phyloP scores from a whole-genome alignment of 2,888 invertebrate species.

The Watsonalla binaria region DNA sequence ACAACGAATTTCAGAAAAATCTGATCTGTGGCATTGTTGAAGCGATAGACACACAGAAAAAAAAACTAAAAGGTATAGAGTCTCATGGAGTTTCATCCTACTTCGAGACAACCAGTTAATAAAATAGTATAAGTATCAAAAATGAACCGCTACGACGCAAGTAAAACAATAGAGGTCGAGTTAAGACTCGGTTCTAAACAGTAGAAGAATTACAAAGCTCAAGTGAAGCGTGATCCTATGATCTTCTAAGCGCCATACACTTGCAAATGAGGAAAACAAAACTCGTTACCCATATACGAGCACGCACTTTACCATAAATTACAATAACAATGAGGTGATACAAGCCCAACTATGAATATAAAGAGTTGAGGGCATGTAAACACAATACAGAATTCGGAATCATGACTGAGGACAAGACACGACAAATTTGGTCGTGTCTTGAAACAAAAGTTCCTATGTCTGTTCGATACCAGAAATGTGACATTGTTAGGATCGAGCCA shows the following conservation, averaged over 20 bases:
- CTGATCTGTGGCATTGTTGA: too few species aligned
- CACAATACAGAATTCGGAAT: constrained; percentile 17
- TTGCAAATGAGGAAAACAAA: constrained; percentile 31
- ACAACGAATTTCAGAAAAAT: too few species aligned
- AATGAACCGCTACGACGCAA: neutral
- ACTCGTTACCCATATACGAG: constrained; percentile 22
- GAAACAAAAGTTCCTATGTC: neutral
- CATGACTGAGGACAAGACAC: neutral
- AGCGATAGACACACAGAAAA: too few species aligned
- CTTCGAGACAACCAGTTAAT: neutral
- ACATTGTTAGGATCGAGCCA: neutral
- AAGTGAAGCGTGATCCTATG: constrained; percentile 1
- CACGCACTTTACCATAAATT: constrained; percentile 51
- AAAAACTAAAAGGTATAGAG: too few species aligned
- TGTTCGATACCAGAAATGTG: neutral
- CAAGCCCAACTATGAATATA: constrained; percentile 21
- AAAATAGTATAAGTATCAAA: neutral
- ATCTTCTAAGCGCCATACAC: constrained; percentile 9
- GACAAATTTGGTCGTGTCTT: neutral
- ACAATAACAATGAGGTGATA: constrained; percentile 41
- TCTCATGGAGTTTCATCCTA: too few species aligned
- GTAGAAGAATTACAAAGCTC: constrained; percentile 4
- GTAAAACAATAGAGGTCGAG: neutral
- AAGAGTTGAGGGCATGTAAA: constrained; percentile 18
- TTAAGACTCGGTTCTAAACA: neutral